These are phyloP conservation scores for Drosophila vallismaia DNA, from an alignment of 2,888 invertebrate species.

Conservation along the genomic window DNA sequence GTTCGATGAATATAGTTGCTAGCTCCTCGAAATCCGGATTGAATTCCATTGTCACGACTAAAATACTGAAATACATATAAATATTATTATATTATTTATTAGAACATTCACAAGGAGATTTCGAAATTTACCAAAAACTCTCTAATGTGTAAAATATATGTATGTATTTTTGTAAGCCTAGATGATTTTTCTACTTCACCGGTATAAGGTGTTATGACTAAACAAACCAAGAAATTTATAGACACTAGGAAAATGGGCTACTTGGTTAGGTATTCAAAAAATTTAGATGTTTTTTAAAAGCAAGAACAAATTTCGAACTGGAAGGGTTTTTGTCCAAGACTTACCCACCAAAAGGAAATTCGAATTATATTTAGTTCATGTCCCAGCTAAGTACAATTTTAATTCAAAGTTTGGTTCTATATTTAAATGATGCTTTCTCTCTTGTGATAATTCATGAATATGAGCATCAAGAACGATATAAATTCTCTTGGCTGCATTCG, in stretches of 20 bases:
- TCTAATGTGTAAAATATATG: background rate
- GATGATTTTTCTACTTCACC: background rate
- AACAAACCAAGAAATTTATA: background rate
- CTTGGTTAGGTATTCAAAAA: background rate
- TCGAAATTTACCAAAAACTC: background rate
- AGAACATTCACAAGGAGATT: background rate
- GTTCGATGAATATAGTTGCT: background rate
- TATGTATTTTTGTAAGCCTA: background rate
- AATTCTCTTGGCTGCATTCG: slow-evolving; percentile 2
- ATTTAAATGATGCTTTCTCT: slow-evolving; percentile 12
- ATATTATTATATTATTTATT: background rate
- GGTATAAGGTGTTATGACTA: background rate
- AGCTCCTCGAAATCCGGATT: background rate
- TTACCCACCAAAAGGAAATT: background rate
- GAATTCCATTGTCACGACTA: background rate
- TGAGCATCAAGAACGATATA: background rate
- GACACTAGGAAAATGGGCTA: background rate
- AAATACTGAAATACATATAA: background rate
- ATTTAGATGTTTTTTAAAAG: background rate
- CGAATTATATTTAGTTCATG: background rate
- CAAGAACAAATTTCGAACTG: background rate
- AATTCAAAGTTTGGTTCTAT: slow-evolving; percentile 24
- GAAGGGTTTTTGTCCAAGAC: slow-evolving; percentile 31
- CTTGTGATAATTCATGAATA: background rate
- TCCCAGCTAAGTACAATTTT: slow-evolving; percentile 14